A percentile compares a stretch with the other conserved stretches of the same genome.
Conservation (phyloP, 1,140 invertebrate species). For the Lepidurus packardi region DNA sequence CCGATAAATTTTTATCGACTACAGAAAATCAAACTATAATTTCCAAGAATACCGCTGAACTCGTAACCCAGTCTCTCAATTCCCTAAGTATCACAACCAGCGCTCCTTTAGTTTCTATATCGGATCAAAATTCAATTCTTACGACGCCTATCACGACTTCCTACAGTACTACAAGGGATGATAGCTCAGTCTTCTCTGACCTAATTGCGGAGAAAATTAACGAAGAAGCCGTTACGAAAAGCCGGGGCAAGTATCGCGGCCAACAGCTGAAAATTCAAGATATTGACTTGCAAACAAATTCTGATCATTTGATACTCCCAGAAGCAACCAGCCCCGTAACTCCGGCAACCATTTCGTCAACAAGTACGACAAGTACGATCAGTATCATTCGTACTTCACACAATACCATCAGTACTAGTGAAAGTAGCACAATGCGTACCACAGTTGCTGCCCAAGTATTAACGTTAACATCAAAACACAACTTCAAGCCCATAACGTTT, state of each 20-base stretch:
- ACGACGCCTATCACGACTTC: constrained; percentile 23
- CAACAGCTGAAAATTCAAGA: constrained; percentile 12
- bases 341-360: background rate
- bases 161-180: constrained; percentile 6
- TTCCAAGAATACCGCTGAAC: no score
- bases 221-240: constrained; percentile 2
- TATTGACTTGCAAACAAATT: background rate
- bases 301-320: background rate
- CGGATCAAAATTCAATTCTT: no score
- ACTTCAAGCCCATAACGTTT: constrained; percentile 39
- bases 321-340: background rate
- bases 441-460: background rate
- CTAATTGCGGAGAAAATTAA: constrained; percentile 27
- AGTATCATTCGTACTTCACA: background rate
- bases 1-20: no score
- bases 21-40: no score
- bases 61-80: no score
- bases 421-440: constrained; percentile 27
- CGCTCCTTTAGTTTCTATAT: no score
- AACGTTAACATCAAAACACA: background rate
- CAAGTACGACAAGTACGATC: background rate
- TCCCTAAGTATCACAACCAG: no score
- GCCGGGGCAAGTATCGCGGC: constrained; percentile 30
- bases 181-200: background rate
- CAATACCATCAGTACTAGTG: background rate